These are phyloP conservation scores for Chaetops frenatus DNA, from an alignment of 2,113 vertebrate genomes.

Conservation along the genomic window DNA sequence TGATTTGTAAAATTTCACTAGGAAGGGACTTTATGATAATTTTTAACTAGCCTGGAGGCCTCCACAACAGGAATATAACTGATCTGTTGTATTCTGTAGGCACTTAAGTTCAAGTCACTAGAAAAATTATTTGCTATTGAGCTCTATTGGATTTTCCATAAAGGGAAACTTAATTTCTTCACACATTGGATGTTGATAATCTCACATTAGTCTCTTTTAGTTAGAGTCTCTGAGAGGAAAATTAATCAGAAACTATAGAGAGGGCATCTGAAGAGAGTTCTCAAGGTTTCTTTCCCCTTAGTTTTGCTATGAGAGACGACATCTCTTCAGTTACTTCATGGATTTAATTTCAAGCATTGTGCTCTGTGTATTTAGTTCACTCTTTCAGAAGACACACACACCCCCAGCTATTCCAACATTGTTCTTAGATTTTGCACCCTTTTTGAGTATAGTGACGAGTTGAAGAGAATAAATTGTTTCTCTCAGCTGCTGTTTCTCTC, in stretches of 20 bases:
- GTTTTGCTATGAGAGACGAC: not conserved
- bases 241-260: not conserved
- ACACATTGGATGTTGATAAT: not conserved
- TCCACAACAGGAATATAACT: not conserved
- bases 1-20: not conserved
- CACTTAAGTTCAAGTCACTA: not conserved
- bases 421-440: not conserved
- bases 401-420: not conserved
- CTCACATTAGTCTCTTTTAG: not conserved
- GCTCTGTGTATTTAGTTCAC: not conserved
- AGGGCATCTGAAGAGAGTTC: not conserved
- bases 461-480: not conserved
- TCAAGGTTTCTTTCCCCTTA: not conserved
- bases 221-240: not conserved
- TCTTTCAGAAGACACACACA: not conserved
- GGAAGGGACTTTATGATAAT: not conserved
- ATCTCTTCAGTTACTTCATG: not conserved
- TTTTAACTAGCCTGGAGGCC: not conserved
- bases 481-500: not conserved
- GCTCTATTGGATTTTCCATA: not conserved
- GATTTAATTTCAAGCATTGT: not conserved
- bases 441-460: not conserved
- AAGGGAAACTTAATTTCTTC: not conserved
- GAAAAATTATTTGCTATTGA: constrained; percentile 36
- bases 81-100: not conserved